These are phyloP conservation scores for Capricornis sumatraensis DNA, from an alignment of 2,113 vertebrate genomes.

Conservation along the genomic window DNA sequence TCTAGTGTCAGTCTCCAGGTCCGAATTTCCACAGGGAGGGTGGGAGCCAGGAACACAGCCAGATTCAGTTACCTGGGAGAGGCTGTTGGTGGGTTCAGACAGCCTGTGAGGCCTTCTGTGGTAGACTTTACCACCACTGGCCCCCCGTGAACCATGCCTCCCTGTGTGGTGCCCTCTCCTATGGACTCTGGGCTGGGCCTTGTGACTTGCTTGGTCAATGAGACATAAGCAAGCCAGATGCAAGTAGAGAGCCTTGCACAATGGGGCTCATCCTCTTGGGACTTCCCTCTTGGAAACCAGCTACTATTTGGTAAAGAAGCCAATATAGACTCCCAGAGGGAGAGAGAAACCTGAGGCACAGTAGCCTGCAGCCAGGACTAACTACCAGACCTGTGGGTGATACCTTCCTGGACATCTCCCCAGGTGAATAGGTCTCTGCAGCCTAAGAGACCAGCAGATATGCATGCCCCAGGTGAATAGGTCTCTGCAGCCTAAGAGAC, in stretches of 20 bases:
- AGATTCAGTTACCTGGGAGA: not conserved
- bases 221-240: not conserved
- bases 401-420: not conserved
- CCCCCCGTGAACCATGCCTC: not conserved
- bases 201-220: not conserved
- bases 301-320: not conserved
- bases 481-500: not conserved
- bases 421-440: not conserved
- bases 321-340: not conserved
- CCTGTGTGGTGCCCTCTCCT: not conserved
- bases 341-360: not conserved
- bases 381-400: not conserved
- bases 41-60: not conserved
- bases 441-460: not conserved
- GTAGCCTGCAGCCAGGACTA: not conserved
- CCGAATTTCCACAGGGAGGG: not conserved
- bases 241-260: not conserved
- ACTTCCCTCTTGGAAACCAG: not conserved
- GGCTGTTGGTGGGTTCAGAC: not conserved
- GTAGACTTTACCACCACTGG: not conserved
- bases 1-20: not conserved
- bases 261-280: not conserved
- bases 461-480: too few relatives aligned
- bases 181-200: not conserved
- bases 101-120: not conserved